Conservation (phyloP, 92 coral and sea anemone species). For the Zoanthus gigantus region DNA sequence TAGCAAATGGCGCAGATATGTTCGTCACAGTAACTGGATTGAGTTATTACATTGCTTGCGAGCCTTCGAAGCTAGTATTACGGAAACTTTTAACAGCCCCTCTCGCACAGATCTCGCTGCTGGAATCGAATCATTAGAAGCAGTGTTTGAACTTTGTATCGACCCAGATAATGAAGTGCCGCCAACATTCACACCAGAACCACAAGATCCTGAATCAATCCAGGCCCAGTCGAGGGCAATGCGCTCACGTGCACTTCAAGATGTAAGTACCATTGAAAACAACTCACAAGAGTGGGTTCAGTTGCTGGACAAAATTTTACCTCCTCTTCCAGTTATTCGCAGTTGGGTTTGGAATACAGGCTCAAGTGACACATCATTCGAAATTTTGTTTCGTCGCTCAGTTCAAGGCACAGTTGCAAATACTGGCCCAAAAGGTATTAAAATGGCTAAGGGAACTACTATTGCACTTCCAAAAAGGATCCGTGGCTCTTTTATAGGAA, state of each 20-base stretch:
- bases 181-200: slow-evolving; percentile 86
- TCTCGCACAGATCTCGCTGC: slow-evolving; percentile 71
- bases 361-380: slow-evolving; percentile 54
- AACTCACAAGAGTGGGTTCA: slow-evolving; percentile 79
- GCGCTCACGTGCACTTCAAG: slow-evolving; percentile 74
- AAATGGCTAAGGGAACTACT: slow-evolving; percentile 92
- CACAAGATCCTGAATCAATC: slow-evolving; percentile 92
- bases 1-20: slow-evolving; percentile 84
- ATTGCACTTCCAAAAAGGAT: slow-evolving; percentile 82
- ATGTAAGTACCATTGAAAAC: slow-evolving; percentile 60
- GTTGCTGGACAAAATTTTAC: slow-evolving; percentile 81
- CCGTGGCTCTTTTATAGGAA: slow-evolving; percentile 64
- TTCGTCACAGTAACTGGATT: slow-evolving; percentile 81
- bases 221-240: slow-evolving; percentile 83
- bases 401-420: slow-evolving; percentile 79
- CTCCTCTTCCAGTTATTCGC: slow-evolving; percentile 86
- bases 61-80: slow-evolving; percentile 75
- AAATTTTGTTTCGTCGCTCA: slow-evolving; percentile 78
- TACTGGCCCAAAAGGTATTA: slow-evolving; percentile 92
- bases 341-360: slow-evolving; percentile 77
- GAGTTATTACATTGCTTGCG: slow-evolving; percentile 85
- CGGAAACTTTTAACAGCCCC: slow-evolving; percentile 83
- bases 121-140: slow-evolving; percentile 66
- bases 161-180: slow-evolving; percentile 84
- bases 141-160: slow-evolving; percentile 67